phyloP scores from a whole-genome alignment of 1,140 invertebrate species.

The Augochlora pura region DNA sequence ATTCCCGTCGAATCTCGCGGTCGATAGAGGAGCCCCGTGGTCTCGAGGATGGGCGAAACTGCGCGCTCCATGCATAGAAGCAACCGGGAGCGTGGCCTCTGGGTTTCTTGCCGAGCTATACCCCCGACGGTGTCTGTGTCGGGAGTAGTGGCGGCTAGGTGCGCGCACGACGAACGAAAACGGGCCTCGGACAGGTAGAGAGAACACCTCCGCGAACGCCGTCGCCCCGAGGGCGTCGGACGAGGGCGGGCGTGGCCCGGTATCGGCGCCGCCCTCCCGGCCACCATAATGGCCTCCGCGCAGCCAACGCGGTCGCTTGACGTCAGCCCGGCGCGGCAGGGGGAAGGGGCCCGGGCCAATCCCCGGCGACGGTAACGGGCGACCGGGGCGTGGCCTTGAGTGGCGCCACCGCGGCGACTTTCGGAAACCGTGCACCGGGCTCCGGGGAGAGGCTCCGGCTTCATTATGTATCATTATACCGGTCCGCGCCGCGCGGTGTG shows the following conservation, averaged over 20 bases:
- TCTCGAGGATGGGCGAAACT: neutral
- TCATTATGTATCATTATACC: conserved; percentile 82
- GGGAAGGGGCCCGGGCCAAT: conserved; percentile 60
- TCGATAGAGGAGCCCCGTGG: conserved; percentile 26
- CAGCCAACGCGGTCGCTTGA: conserved; percentile 58
- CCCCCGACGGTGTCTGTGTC: conserved; percentile 44
- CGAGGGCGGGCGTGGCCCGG: conserved; percentile 39
- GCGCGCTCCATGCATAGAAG: conserved; percentile 22
- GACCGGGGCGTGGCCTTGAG: conserved; percentile 47
- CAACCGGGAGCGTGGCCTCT: conserved; percentile 17
- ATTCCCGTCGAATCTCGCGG: conserved; percentile 24
- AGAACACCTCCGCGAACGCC: conserved; percentile 51
- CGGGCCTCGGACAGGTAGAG: conserved; percentile 55
- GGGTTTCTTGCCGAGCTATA: conserved; percentile 35
- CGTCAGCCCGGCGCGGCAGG: conserved; percentile 50
- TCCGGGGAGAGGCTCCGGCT: conserved; percentile 78
- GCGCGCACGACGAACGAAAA: conserved; percentile 54
- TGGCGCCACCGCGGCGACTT: conserved; percentile 70
- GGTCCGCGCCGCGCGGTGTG: conserved; percentile 80
- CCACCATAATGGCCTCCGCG: conserved; percentile 77
- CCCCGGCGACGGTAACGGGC: neutral
- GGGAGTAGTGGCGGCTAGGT: conserved; percentile 40
- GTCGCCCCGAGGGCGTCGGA: conserved; percentile 56
- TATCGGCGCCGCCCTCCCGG: conserved; percentile 53
- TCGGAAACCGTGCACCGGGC: conserved; percentile 64